Percentiles rank a stretch among this genome's conserved stretches.
These are phyloP conservation scores for Diachrysia chrysitis DNA, from an alignment of 2,888 invertebrate genomes.

Conservation along the genomic window DNA sequence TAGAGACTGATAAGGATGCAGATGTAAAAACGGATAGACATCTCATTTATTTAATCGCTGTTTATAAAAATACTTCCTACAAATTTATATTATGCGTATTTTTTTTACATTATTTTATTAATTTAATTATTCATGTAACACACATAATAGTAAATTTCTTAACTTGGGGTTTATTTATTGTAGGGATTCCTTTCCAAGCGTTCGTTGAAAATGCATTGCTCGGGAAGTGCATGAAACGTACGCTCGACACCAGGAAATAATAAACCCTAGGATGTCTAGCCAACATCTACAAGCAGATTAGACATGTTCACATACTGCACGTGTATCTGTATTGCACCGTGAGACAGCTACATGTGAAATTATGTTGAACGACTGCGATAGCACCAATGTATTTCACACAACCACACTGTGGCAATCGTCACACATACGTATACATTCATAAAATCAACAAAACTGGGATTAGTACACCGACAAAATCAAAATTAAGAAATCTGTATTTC, in stretches of 20 bases:
- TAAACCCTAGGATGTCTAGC: slow-evolving; percentile 17
- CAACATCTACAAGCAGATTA: slow-evolving; percentile 1
- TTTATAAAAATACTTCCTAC: too few species aligned
- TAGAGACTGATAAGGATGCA: too few species aligned
- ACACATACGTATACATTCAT: not conserved
- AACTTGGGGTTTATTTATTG: not conserved
- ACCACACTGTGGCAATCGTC: not conserved
- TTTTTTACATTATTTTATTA: too few species aligned
- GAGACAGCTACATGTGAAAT: not conserved
- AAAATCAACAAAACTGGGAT: not conserved
- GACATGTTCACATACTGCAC: slow-evolving; percentile 16
- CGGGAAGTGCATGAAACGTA: slow-evolving; percentile 19
- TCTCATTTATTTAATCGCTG: too few species aligned
- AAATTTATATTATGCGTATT: too few species aligned
- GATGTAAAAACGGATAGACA: too few species aligned
- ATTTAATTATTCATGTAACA: too few species aligned
- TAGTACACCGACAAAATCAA: too few species aligned
- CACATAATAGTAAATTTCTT: too few species aligned
- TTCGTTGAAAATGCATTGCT: not conserved
- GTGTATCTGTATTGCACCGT: slow-evolving; percentile 21
- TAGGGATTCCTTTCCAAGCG: not conserved
- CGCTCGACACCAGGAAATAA: slow-evolving; percentile 31
- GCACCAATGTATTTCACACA: slow-evolving; percentile 1
- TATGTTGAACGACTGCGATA: slow-evolving; percentile 4
- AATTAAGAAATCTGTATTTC: too few species aligned